A percentile compares a stretch with the other conserved stretches of the same genome.
phyloP scores from a whole-genome alignment of 2,888 invertebrate species.

The Nymphalis c-album region DNA sequence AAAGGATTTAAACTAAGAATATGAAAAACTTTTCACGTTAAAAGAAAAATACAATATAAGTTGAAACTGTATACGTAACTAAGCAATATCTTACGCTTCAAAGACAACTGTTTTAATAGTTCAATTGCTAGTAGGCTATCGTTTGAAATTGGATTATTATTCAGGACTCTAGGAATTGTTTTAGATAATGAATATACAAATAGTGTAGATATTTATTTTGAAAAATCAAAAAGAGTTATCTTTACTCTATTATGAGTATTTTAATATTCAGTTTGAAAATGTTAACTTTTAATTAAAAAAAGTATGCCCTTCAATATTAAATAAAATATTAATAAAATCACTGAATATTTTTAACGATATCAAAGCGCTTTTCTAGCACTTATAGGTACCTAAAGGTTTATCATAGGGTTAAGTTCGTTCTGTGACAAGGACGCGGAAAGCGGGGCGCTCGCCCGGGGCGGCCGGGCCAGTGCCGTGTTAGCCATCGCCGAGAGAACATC shows the following conservation, averaged over 20 bases:
- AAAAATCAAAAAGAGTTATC: too few species aligned
- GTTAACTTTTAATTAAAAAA: too few species aligned
- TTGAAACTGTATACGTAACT: slow-evolving; percentile 2
- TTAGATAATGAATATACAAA: too few species aligned
- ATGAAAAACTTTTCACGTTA: background rate
- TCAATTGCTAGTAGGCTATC: background rate
- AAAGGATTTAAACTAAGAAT: background rate
- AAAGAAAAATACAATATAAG: background rate
- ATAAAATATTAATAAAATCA: slow-evolving; percentile 6
- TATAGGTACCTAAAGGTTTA: slow-evolving; percentile 13
- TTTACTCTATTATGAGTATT: too few species aligned
- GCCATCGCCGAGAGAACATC: slow-evolving; percentile 31
- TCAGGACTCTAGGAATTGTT: too few species aligned
- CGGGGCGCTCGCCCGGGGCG: slow-evolving; percentile 41
- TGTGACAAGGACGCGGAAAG: slow-evolving; percentile 39
- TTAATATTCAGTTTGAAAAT: too few species aligned
- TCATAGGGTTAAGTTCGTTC: slow-evolving; percentile 33
- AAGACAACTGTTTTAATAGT: background rate
- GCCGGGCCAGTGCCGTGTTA: slow-evolving; percentile 38
- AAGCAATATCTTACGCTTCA: background rate
- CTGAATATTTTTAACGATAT: background rate
- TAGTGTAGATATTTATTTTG: too few species aligned
- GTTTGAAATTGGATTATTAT: too few species aligned
- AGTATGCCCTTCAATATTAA: too few species aligned
- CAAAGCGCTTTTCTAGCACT: slow-evolving; percentile 13